Evolutionary conservation across 2,113 vertebrate genomes (phyloP), one percentile per base, ranked within the genome.

Genomic region (Corythoichthys intestinalis): DNA sequence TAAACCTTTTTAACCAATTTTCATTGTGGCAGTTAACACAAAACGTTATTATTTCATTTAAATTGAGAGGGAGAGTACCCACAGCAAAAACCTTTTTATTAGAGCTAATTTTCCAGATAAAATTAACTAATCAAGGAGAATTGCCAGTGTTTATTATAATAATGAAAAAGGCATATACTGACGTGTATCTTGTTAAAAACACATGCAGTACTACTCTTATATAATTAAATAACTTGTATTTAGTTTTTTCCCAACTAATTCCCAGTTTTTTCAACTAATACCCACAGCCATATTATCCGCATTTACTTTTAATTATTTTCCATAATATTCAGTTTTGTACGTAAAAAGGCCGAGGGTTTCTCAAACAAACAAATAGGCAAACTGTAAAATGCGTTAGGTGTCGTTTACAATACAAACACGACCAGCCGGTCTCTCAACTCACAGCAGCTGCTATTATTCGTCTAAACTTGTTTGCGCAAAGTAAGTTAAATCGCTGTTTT

Each of bases 371-470:
- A 8, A 50, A 48, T 4, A 6, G 35, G 15, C 12, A 52, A 15
- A 34, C 0, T 53, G 52, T 34, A 13, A 52, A 65, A 3, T 14
- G 34, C 17, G 15, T 61, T 63, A 7, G 0, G 6, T 66, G 57
- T 67, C 0, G n/a, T 53, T 59, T 54, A 12, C 39, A 13, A 37
- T 38, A 50, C 17, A 20, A 6, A 8, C 3, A 70, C 61, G 53
- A 67, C 65, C 70, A 72, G 28, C 41, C 15, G 50, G 75, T 58
- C n/a, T 58, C n/a, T 79, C 41, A 73, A 54, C n/a, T 73, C 10
- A 68, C 59, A 75, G 20, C 37, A 59, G 48, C 1, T 15, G 37
- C 68, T 9, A 56, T 34, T 47, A 34, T 69, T 60, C 12, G 53
- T 14, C 44, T 34, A 47, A 63, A 46, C 61, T 28, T 63, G 11